phyloP scores from a whole-genome alignment of 2,888 invertebrate genomes.

The Drosophila merina region DNA sequence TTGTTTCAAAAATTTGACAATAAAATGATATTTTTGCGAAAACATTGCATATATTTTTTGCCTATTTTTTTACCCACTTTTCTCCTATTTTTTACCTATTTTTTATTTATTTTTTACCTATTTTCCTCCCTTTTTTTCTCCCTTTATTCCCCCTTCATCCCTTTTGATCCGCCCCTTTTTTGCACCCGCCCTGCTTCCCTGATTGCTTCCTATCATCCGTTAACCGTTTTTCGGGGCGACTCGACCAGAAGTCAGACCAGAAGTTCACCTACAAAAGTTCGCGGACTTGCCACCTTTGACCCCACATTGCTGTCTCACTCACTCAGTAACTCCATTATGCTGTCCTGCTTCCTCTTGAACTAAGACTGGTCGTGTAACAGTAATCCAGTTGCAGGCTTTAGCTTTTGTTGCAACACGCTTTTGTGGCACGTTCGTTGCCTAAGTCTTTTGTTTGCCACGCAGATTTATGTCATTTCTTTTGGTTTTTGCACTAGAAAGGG shows the following conservation, averaged over 20 bases:
- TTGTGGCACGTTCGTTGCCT: slow-evolving; percentile 70
- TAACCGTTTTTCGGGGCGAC: slow-evolving; percentile 26
- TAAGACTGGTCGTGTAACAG: slow-evolving; percentile 58
- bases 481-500: slow-evolving; percentile 33
- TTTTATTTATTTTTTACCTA: background rate
- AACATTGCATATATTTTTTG: too few species aligned
- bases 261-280: slow-evolving; percentile 36
- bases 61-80: too few species aligned
- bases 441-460: slow-evolving; percentile 75
- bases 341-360: background rate
- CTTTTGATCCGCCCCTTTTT: background rate
- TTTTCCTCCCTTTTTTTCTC: background rate
- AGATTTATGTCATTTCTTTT: slow-evolving; percentile 69
- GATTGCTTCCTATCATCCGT: slow-evolving; percentile 37
- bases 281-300: slow-evolving; percentile 32
- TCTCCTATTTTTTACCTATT: too few species aligned
- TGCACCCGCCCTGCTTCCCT: background rate
- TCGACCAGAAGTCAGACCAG: slow-evolving; percentile 28
- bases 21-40: too few species aligned
- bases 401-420: slow-evolving; percentile 46
- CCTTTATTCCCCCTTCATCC: background rate
- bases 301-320: slow-evolving; percentile 15
- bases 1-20: too few species aligned
- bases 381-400: slow-evolving; percentile 71
- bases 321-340: background rate